Percentiles rank a stretch among this genome's conserved stretches.
phyloP scores from a whole-genome alignment of 2,797 vertebrate genomes.

The Hozukius guyotensis region DNA sequence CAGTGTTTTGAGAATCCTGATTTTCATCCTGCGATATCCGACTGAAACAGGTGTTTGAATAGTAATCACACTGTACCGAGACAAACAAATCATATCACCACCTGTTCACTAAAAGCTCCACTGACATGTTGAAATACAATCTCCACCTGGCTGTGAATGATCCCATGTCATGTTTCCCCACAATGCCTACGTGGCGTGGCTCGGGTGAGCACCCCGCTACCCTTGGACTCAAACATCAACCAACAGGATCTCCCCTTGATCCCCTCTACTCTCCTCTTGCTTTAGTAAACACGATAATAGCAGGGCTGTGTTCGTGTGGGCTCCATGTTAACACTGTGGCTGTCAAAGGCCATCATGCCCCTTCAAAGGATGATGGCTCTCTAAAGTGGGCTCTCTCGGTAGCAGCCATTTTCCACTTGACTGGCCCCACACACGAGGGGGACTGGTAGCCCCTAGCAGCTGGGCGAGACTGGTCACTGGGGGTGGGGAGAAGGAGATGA shows the following conservation, averaged over 20 bases:
- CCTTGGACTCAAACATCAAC: slow-evolving; percentile 68
- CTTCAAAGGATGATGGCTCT: slow-evolving; percentile 85
- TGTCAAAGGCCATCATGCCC: slow-evolving; percentile 85
- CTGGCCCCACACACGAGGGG: slow-evolving; percentile 81
- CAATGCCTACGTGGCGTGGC: slow-evolving; percentile 37
- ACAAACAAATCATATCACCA: slow-evolving; percentile 13
- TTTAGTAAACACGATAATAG: slow-evolving; percentile 81
- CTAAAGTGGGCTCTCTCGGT: slow-evolving; percentile 83
- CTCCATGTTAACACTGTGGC: slow-evolving; percentile 81
- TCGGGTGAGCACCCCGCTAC: slow-evolving; percentile 48
- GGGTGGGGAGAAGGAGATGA: slow-evolving; percentile 74
- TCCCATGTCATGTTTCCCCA: slow-evolving; percentile 64
- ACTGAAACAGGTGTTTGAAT: slow-evolving; percentile 10
- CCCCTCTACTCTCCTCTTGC: slow-evolving; percentile 62
- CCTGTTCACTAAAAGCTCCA: slow-evolving; percentile 31
- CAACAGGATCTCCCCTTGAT: slow-evolving; percentile 64
- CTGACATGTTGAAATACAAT: slow-evolving; percentile 56
- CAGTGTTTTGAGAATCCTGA: neutral
- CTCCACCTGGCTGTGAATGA: slow-evolving; percentile 61
- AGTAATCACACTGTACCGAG: neutral
- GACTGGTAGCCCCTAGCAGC: slow-evolving; percentile 79
- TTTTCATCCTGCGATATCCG: slow-evolving; percentile 7
- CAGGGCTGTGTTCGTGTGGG: slow-evolving; percentile 67
- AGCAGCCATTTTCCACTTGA: slow-evolving; percentile 86
- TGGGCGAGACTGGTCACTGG: slow-evolving; percentile 76